phyloP scores from a whole-genome alignment of 2,888 invertebrate genomes.

The Oscheius sp. region DNA sequence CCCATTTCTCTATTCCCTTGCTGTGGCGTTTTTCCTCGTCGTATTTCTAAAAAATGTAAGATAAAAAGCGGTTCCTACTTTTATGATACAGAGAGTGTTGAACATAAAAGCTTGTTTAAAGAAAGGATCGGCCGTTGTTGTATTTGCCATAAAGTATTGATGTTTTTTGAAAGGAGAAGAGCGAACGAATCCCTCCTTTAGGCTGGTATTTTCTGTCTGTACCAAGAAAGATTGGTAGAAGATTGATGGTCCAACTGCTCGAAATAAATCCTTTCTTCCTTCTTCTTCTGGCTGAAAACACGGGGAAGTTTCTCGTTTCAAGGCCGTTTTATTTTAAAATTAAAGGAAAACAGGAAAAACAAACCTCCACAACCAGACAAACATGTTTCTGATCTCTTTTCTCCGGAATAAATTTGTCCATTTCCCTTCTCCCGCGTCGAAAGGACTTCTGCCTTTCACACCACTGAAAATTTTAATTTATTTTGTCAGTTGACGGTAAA shows the following conservation, averaged over 20 bases:
- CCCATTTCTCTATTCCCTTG: neutral
- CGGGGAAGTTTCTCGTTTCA: too few species aligned
- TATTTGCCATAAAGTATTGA: neutral
- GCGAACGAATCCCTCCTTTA: neutral
- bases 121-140: neutral
- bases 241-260: neutral
- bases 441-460: too few species aligned
- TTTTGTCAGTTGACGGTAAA: too few species aligned
- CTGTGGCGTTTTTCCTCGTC: too few species aligned
- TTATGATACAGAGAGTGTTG: neutral
- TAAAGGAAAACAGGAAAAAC: too few species aligned
- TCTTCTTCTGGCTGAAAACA: neutral
- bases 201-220: neutral
- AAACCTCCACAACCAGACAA: too few species aligned
- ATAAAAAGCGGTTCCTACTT: neutral
- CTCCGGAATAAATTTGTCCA: too few species aligned
- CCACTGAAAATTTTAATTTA: too few species aligned
- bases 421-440: too few species aligned
- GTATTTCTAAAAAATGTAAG: too few species aligned
- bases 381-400: too few species aligned
- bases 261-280: neutral
- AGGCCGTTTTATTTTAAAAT: too few species aligned
- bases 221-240: neutral
- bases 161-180: neutral
- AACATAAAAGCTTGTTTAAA: neutral